Percentiles rank a stretch among this genome's conserved stretches.
These are phyloP conservation scores for Endotricha flammealis DNA, from an alignment of 2,888 invertebrate genomes.

Conservation along the genomic window DNA sequence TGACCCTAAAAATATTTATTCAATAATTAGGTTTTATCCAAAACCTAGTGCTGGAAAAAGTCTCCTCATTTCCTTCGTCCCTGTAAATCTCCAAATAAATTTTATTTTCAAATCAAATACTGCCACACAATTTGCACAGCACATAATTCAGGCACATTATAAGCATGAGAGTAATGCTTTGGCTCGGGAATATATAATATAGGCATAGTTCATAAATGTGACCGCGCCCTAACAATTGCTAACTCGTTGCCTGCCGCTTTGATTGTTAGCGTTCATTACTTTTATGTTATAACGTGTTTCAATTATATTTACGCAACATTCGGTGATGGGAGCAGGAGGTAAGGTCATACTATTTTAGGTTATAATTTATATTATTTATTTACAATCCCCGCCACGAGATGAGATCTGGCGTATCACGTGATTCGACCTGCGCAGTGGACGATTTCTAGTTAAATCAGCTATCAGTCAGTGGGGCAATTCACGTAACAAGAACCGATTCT, in stretches of 20 bases:
- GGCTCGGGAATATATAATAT: neutral
- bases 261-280: conserved; percentile 22
- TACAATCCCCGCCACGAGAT: too few species aligned
- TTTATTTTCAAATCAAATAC: conserved; percentile 8
- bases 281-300: conserved; percentile 48
- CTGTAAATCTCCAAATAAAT: neutral
- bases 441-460: too few species aligned
- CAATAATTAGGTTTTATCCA: too few species aligned
- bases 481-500: too few species aligned
- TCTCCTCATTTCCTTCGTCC: too few species aligned
- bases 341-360: conserved; percentile 26
- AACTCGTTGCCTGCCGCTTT: conserved; percentile 5
- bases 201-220: neutral
- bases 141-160: conserved; percentile 44
- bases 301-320: conserved; percentile 39
- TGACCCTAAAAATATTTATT: too few species aligned
- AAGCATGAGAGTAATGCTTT: conserved; percentile 43
- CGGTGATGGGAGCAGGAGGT: conserved; percentile 60
- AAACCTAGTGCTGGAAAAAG: too few species aligned
- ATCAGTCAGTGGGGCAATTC: too few species aligned
- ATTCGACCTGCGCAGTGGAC: too few species aligned
- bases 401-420: too few species aligned
- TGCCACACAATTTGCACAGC: conserved; percentile 10
- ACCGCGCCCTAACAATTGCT: conserved; percentile 2
- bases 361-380: too few species aligned